A percentile compares a stretch with the other conserved stretches of the same genome.
These are phyloP conservation scores for Pan paniscus DNA, from an alignment of 2,113 vertebrate species.

Conservation along the genomic window DNA sequence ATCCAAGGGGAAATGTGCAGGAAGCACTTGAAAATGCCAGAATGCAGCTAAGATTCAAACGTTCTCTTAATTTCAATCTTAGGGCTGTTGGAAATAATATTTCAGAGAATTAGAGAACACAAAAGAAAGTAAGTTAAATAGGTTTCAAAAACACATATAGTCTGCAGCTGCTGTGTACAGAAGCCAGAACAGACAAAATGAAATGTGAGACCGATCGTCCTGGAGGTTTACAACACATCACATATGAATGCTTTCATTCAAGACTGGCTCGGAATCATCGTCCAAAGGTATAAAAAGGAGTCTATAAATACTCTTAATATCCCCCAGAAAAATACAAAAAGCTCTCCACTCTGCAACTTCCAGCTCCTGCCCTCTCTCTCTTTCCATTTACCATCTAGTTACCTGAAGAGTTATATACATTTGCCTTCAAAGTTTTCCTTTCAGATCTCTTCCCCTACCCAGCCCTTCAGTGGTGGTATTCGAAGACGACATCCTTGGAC, in stretches of 20 bases:
- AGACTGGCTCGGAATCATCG: background rate
- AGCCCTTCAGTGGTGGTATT: no score
- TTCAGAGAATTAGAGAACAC: background rate
- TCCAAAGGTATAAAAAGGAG: background rate
- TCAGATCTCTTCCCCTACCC: background rate
- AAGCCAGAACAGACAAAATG: background rate
- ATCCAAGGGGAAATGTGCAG: background rate
- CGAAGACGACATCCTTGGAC: accelerated
- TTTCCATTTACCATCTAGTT: accelerated
- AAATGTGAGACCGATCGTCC: background rate
- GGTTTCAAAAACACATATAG: background rate
- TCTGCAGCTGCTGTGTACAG: background rate
- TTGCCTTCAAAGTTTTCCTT: background rate
- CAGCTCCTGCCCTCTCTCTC: background rate
- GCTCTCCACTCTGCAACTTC: background rate
- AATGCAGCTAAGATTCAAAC: background rate
- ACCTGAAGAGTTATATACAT: accelerated
- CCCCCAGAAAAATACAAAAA: background rate
- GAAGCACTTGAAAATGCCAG: background rate
- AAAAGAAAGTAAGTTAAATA: background rate
- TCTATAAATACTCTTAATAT: background rate
- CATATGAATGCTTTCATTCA: background rate
- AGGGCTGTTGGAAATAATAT: background rate
- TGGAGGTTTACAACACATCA: accelerated
- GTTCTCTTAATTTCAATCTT: background rate